Base-by-base conservation (phyloP, 2,888 invertebrate genomes). In the Papilio gigon region DNA sequence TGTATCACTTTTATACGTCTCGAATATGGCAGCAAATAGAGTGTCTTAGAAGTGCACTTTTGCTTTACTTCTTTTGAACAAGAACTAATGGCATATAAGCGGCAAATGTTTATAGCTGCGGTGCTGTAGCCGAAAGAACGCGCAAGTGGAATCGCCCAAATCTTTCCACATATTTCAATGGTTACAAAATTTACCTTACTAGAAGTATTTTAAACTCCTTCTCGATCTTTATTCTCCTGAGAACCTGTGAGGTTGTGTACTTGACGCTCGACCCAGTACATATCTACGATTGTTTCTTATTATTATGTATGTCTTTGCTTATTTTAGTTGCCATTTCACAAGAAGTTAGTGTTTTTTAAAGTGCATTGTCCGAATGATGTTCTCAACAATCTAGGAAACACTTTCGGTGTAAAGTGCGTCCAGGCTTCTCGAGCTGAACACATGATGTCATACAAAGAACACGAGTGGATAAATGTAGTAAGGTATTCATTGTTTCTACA, bases 261-360 rank as follows among this genome's bases (percentile, higher is more conserved):
- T n/a, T 14, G 0, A 14, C 40, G 33, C 2, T 11, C 8, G 9
- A 35, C 33, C 42, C 2, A 2, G 8, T 42, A 42, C 42, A 42
- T 17, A 22, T 12, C 3, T 47, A 4, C 47, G 8, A 42, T 50
- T 50, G 25, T 27, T 27, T 25, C 14, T 50, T 25, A n/a, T n/a
- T n/a, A n/a, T n/a, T n/a, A n/a, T n/a, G n/a, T n/a, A 50, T 50
- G 25, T 50, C 25, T 22, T 11, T 25, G 14, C 25, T 50, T 59
- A 59, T 59, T 63, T 50, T 35, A 63, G 63, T 50, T 63, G 37
- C 37, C 50, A 25, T 35, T 22, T 25, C 50, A 63, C 63, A 63
- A 37, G n/a, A 22, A 63, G 35, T 25, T 63, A 50, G 12, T 63
- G 25, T 63, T 63, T 50, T 35, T 63, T 50, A 63, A 63, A 63